Base-by-base conservation (phyloP, 2,888 invertebrate genomes). In the Galerucella nymphaeae region DNA sequence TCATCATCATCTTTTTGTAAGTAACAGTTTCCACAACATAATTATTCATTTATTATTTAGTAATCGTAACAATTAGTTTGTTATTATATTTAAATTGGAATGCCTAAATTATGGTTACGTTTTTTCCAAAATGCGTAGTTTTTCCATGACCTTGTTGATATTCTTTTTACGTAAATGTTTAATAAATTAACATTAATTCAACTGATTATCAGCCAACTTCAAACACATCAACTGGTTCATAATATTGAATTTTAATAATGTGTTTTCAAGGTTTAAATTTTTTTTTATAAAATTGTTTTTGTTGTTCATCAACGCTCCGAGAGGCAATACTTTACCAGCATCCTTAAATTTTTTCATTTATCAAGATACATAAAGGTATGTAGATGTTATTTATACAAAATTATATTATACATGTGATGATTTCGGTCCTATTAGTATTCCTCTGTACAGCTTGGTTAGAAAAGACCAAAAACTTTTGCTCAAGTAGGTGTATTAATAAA, bases 211-310 rank as follows among this genome's bases (percentile, higher is more conserved):
- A 16, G 20, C 11, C 30, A 23, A 23, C 30, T 58, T 64, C 53
- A 64, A 50, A 64, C 30, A 16, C 20, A 50, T 64, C 53, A 64
- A 55, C 65, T 66, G n/a, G 58, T 58, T 66, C 45, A 66, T 57
- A 57, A 58, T 55, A 66, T 58, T 18, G 8, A 55, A 66, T 55
- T 38, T 66, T 20, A 64, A 64, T 38, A n/a, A 50, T 42, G 45
- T 50, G 1, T 30, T 14, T 66, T 57, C 66, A 66, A 66, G 66
- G 66, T 57, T 45, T 57, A 66, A 42, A 57, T 66, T 66, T 55
- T 66, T 30, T 30, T 30, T 30, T 42, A 18, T 18, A 23, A 66
- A 9, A 45, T 45, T 14, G 13, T 14, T 13, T 45, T 45, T 45
- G 42, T 13, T 45, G 13, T 45, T 45, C 9, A 13, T 45, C 13